Base-by-base conservation (phyloP, 1,140 invertebrate species). In the Triops cancriformis region DNA sequence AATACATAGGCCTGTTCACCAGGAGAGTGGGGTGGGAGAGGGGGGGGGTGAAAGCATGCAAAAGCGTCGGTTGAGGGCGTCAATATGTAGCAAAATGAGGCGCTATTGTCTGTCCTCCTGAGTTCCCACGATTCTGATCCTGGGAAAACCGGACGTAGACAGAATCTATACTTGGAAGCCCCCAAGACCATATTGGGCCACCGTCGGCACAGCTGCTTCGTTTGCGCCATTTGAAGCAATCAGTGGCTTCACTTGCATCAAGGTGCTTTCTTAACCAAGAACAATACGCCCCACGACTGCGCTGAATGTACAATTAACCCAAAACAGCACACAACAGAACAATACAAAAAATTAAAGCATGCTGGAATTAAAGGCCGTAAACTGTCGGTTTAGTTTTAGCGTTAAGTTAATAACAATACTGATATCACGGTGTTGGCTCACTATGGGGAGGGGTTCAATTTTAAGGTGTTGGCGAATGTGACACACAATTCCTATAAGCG, bases 51-150 rank as follows among this genome's bases (percentile, higher is more conserved):
- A 64, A 64, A 64, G 23, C 51, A 64, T 64, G 51, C 51, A 64
- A 64, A 23, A 37, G 31, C 31, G 31, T 37, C 51, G 51, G n/a
- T 18, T 5, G 51, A 64, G 51, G 51, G 51, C 51, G 51, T 64
- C 51, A 64, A 64, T 64, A 9, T 9, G 51, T 64, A 23, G 51
- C 51, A 64, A 37, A 37, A 64, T 18, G 51, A 3, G 51, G 51
- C 51, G 14, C 51, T 64, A 64, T 64, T 64, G 51, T 64, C 18
- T 64, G 51, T 64, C 51, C 51, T 64, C 43, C 18, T 64, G 51
- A 64, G 51, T 64, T 64, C 51, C 51, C 51, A 64, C 51, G 51
- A 64, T 64, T 64, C 51, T 7, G 51, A 64, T 64, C 51, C 51
- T 64, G 51, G 51, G 51, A 64, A 64, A 64, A 64, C 51, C 51